These are phyloP conservation scores for Lepilemur ruficaudatus DNA, from an alignment of 2,797 vertebrate genomes.

Conservation along the genomic window DNA sequence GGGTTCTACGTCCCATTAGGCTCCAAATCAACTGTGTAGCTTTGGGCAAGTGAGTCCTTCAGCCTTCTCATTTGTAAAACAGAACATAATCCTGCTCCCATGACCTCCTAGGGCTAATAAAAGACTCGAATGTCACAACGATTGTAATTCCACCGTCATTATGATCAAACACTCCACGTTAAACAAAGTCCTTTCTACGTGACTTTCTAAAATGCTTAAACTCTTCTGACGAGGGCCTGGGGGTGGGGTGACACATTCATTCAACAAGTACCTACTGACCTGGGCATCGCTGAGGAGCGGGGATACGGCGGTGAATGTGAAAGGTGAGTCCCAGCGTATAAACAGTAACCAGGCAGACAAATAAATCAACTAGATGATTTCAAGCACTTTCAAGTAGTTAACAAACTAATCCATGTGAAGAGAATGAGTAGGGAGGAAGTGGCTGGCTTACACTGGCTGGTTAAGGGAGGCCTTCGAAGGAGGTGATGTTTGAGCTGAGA, in stretches of 20 bases:
- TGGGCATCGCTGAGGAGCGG: background rate
- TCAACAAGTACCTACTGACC: background rate
- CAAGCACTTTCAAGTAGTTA: background rate
- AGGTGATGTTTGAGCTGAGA: background rate
- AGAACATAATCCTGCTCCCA: background rate
- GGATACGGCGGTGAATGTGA: background rate
- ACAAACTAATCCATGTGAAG: background rate
- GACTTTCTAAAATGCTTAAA: background rate
- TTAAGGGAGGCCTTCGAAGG: background rate
- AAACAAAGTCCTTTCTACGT: background rate
- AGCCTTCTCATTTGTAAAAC: background rate
- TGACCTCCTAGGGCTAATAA: background rate
- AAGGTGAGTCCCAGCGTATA: background rate
- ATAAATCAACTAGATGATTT: background rate
- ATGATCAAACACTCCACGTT: background rate
- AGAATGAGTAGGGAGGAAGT: background rate
- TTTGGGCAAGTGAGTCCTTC: background rate
- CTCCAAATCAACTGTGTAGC: background rate
- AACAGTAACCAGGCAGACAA: background rate
- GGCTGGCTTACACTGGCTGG: background rate
- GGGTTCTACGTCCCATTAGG: background rate
- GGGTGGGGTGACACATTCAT: background rate
- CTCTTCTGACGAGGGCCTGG: background rate
- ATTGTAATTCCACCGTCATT: background rate
- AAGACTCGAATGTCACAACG: background rate